phyloP scores from a whole-genome alignment of 2,888 invertebrate genomes.

The Chironomus tentans region DNA sequence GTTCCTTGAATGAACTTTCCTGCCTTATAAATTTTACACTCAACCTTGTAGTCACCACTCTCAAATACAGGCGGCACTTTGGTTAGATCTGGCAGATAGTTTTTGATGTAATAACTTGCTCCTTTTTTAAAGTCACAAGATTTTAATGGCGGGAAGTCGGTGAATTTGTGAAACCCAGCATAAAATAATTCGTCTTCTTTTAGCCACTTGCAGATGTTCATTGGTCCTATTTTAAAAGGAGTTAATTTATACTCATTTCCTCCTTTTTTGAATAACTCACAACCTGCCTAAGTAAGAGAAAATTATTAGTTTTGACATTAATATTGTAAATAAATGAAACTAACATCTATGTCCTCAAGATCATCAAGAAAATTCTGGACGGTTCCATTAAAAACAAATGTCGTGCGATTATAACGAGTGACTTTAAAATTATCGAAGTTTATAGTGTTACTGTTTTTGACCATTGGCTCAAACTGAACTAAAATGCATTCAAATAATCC shows the following conservation, averaged over 20 bases:
- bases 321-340: no score
- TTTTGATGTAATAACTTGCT: background rate
- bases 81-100: background rate
- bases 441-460: no score
- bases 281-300: background rate
- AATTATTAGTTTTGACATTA: no score
- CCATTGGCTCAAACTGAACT: no score
- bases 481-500: no score
- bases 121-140: background rate
- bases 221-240: background rate
- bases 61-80: background rate
- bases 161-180: background rate
- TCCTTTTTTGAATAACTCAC: background rate
- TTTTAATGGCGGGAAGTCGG: background rate
- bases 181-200: background rate
- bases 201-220: background rate
- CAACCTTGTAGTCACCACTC: background rate
- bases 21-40: background rate
- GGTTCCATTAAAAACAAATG: no score
- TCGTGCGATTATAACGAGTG: no score
- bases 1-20: background rate
- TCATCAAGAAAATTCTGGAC: background rate
- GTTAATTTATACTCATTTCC: background rate
- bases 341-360: background rate
- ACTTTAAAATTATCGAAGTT: no score